Conservation (phyloP, 2,113 vertebrate species). For the Neotoma lepida region DNA sequence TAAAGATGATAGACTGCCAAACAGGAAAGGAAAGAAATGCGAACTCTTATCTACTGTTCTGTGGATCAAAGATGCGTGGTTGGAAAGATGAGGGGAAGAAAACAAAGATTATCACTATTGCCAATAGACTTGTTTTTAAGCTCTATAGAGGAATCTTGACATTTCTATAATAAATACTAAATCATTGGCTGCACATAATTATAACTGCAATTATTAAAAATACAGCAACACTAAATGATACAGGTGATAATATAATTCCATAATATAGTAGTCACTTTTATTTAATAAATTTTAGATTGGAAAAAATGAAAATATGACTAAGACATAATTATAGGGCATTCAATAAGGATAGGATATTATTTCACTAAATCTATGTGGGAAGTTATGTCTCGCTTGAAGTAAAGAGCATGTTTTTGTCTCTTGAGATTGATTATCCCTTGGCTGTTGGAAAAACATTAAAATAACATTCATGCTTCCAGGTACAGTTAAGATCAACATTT, state of each 20-base stretch:
- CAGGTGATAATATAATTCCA: conserved; percentile 18
- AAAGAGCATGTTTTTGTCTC: conserved; percentile 51
- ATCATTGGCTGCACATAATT: neutral
- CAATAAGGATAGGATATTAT: conserved; percentile 29
- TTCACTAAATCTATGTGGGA: conserved; percentile 58
- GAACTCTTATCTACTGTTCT: conserved; percentile 17
- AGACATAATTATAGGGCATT: conserved; percentile 45
- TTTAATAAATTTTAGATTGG: conserved; percentile 31
- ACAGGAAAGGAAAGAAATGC: conserved; percentile 5
- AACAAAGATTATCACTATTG: conserved; percentile 50
- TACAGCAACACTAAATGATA: neutral
- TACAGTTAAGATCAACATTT: conserved; percentile 71
- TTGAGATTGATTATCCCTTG: conserved; percentile 55
- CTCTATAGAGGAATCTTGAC: neutral
- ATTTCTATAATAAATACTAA: conserved; percentile 39
- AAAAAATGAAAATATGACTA: conserved; percentile 46
- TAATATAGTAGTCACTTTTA: neutral
- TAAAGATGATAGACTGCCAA: conserved; percentile 4
- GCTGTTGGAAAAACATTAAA: conserved; percentile 65
- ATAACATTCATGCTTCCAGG: conserved; percentile 68
- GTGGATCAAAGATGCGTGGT: neutral
- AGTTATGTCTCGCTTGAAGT: conserved; percentile 46
- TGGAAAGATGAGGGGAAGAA: neutral
- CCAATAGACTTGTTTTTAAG: neutral
- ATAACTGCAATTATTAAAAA: neutral